Base-by-base conservation (phyloP, 2,888 invertebrate genomes). In the Volucella inflata region DNA sequence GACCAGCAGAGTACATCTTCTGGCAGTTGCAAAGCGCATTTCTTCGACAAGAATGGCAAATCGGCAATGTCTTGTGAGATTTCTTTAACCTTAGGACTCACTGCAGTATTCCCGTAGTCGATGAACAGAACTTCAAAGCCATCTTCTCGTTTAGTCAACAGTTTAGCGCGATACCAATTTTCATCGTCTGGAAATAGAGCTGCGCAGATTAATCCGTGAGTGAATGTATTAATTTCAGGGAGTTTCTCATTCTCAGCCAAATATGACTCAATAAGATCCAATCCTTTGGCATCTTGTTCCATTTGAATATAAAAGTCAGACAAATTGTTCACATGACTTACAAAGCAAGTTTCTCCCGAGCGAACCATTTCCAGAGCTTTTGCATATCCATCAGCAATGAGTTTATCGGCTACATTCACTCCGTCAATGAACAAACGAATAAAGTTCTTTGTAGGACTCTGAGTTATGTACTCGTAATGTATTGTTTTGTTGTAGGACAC, bases 231-330 rank as follows among this genome's bases (percentile, higher is more conserved):
- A 2, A 95, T 89, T 8, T 93, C 91, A 0, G 94, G 92, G 88
- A 95, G 94, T 87, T 92, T 93, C 42, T 93, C 93, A 0, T 94
- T 94, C 16, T 94, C 93, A 0, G 92, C 91, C 91, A 95, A 92
- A 77, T 94, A 93, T 0, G 93, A 91, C 78, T 94, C 94, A 90
- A 95, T 94, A 10, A 93, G 89, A 81, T 95, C 94, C 44, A 95
- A 88, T 8, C 94, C 94, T 55, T 91, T 91, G 1, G 92, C 92
- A 64, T 94, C 93, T n/a, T 94, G 94, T 88, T 96, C 96, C 83
- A 96, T 93, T 89, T 97, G 97, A 17, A 97, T 94, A 94, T 96
- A 96, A 90, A 97, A 97, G 89, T 96, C 96, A 0, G 94, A 94
- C 0, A 96, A 94, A 0, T 95, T 95, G 90, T 96, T 95, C 0